These are phyloP conservation scores for Thereva unica DNA, from an alignment of 2,888 invertebrate genomes.

Conservation along the genomic window DNA sequence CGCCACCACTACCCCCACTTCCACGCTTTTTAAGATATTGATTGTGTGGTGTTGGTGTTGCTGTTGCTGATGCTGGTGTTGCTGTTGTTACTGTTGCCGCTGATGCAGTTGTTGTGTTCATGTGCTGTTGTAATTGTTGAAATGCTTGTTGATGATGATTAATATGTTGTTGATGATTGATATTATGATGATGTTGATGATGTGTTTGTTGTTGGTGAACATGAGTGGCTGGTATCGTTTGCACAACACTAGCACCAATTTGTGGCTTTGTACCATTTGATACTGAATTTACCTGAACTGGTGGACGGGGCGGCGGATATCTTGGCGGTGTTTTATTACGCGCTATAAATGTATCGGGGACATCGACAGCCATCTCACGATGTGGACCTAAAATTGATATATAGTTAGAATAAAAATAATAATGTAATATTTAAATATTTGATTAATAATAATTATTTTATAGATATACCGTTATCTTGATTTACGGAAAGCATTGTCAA, in stretches of 20 bases:
- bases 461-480: constrained; percentile 64
- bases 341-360: constrained; percentile 91
- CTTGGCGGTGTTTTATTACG: constrained; percentile 89
- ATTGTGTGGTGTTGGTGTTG: constrained; percentile 36
- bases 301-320: constrained; percentile 81
- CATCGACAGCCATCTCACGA: constrained; percentile 98
- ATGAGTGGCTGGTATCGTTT: constrained; percentile 22
- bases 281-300: constrained; percentile 61
- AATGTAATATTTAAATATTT: not conserved
- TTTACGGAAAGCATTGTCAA: constrained; percentile 74
- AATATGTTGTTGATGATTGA: constrained; percentile 41
- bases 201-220: constrained; percentile 46
- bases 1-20: constrained; percentile 42
- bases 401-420: not conserved
- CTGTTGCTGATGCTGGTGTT: not conserved
- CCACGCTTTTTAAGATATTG: constrained; percentile 40
- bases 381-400: constrained; percentile 71
- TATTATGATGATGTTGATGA: constrained; percentile 39
- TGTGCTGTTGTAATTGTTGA: constrained; percentile 43
- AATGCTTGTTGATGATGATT: constrained; percentile 44
- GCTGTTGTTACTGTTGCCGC: constrained; percentile 12
- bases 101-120: constrained; percentile 7
- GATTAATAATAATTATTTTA: not conserved
- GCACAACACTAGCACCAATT: constrained; percentile 43
- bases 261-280: constrained; percentile 41